Base-by-base conservation (phyloP, 2,797 vertebrate genomes). In the Xiphorhynchus erythropygius region DNA sequence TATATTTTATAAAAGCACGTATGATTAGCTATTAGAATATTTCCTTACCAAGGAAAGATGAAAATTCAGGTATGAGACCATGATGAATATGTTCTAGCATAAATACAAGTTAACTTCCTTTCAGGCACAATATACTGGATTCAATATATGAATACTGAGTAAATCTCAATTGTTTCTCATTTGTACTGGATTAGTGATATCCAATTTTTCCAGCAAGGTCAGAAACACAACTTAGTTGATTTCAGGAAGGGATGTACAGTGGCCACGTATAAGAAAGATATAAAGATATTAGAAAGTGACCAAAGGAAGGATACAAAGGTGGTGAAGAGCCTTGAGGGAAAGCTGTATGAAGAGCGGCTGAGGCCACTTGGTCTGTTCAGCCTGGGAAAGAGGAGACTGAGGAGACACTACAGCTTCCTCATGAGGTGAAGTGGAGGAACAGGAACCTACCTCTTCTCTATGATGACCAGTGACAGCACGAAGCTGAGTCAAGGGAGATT, bases 201-300 rank as follows among this genome's bases (percentile, higher is more conserved):
- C 33, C 32, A 49, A 47, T 11, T 65, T 84, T 78, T 78, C 23
- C 23, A 57, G 17, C 9, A 44, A 57, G 25, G 11, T 82, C 71
- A 69, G 47, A 62, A 82, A 62, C 2, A 30, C 7, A 53, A 13
- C 5, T 53, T 39, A 14, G 4, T 23, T 52, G n/a, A 28, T 24
- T 7, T 32, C 32, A 65, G 23, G 33, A 82, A 62, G 10, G 52
- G 21, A 63, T 67, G 7, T 0, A 1, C 9, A 53, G 23, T 25
- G n/a, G 62, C 25, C 4, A 18, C 6, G 17, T 53, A n/a, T 5
- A 8, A 81, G 15, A 56, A 41, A 35, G 8, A 28, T 68, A 68
- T 14, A n/a, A 68, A 75, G 9, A 2, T 67, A 6, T 18, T 42
- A 27, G 12, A 53, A 13, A 42, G 18, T 0, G 0, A 9, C 10